Percentiles rank a stretch among this genome's conserved stretches.
Evolutionary conservation across 2,113 vertebrate species (phyloP).

Genomic region (Turnix velox): DNA sequence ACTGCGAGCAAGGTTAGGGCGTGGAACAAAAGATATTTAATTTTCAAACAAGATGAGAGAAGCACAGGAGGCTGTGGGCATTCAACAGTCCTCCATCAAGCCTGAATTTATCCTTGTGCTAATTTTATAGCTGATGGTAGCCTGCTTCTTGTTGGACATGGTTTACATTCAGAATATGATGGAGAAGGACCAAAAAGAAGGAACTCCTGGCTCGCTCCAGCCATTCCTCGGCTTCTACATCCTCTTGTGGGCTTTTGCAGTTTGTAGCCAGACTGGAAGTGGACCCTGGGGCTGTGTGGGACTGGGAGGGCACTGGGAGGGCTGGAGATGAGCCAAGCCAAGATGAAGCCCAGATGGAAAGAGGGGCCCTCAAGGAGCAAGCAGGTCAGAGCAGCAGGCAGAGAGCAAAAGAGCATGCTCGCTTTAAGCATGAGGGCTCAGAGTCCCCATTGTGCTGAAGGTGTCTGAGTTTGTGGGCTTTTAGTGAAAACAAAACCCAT

Average conservation of each 20-base stretch:
- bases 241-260: background rate
- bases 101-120: background rate
- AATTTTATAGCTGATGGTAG: conserved; percentile 10
- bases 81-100: background rate
- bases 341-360: background rate
- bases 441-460: background rate
- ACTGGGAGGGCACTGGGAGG: background rate
- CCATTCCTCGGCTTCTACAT: background rate
- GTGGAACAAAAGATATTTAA: conserved; percentile 35
- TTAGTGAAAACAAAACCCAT: background rate
- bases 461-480: background rate
- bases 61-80: background rate
- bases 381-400: background rate
- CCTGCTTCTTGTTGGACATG: conserved; percentile 11
- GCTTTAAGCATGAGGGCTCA: background rate
- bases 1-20: conserved; percentile 20
- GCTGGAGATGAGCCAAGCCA: background rate
- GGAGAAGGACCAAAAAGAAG: background rate
- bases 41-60: conserved; percentile 29
- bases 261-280: background rate
- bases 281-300: background rate
- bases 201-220: background rate
- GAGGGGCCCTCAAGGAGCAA: background rate
- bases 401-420: background rate
- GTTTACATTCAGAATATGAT: conserved; percentile 1